These are phyloP conservation scores for Lithophane socia DNA, from an alignment of 2,888 invertebrate genomes.

Conservation along the genomic window DNA sequence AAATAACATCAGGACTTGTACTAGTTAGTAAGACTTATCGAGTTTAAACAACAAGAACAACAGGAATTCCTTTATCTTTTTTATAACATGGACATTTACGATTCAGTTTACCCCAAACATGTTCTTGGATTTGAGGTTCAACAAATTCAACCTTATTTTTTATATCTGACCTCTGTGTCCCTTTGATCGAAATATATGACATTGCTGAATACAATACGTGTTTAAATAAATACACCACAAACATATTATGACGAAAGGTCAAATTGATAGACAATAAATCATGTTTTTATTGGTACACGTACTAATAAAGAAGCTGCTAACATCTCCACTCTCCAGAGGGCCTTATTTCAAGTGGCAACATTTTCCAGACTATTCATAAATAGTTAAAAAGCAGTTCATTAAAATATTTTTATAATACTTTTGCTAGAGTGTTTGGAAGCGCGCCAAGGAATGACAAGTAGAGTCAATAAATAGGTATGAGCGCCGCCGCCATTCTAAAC, in stretches of 20 bases:
- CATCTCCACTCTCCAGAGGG: conserved; percentile 8
- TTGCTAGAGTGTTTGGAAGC: conserved; percentile 66
- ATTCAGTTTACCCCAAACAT: conserved; percentile 46
- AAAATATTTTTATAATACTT: conserved; percentile 64
- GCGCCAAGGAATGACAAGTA: conserved; percentile 70
- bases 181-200: conserved; percentile 50
- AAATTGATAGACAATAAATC: conserved; percentile 46
- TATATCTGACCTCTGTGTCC: conserved; percentile 39
- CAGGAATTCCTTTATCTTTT: background rate
- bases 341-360: conserved; percentile 38
- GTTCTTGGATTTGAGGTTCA: background rate
- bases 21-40: conserved; percentile 1
- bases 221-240: conserved; percentile 20
- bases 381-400: conserved; percentile 58
- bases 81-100: conserved; percentile 32
- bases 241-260: conserved; percentile 22
- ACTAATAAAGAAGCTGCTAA: conserved; percentile 31
- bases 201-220: conserved; percentile 29
- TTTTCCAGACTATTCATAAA: conserved; percentile 44
- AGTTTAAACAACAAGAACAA: conserved; percentile 4
- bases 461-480: conserved; percentile 69
- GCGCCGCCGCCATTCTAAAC: conserved; percentile 68
- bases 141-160: conserved; percentile 31
- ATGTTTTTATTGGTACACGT: conserved; percentile 29
- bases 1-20: conserved; percentile 49